Base-by-base conservation (phyloP, 2,888 invertebrate genomes). In the Diaphora mendica region DNA sequence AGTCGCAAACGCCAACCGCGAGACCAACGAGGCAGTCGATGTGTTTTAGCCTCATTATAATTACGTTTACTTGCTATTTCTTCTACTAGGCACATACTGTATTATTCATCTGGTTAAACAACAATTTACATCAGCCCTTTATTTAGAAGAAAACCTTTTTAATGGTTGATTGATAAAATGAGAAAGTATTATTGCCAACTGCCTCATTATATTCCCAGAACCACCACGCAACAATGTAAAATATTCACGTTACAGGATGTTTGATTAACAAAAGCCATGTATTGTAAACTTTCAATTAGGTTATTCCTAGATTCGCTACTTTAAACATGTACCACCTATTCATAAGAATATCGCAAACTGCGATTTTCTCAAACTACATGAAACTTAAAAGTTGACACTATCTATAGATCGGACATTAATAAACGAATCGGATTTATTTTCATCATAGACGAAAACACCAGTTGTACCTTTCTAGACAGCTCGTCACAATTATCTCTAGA, bases 171-270 rank as follows among this genome's bases (percentile, higher is more conserved):
- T 33, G 33, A 68, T 33, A 68, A 68, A 4, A 33, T 20, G 9
- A 51, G 44, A 51, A 51, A 51, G 68, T 55, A n/a, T 67, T 67
- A 67, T 67, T 59, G 62, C 15, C 55, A 71, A 55, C 30, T 7
- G 64, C 66, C 75, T 70, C 77, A 70, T 77, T 76, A 65, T 76
- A 70, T 80, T 81, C 74, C 75, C 77, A 75, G 71, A 78, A 68
- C 72, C 51, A 72, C 33, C 67, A 17, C 71, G 73, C 71, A 77
- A 81, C 86, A 84, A 78, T 86, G 86, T 87, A 85, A 85, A 81
- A 74, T 80, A 75, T 78, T 76, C 74, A 33, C 77, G 74, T 80
- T 78, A 74, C 85, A 85, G 87, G 87, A 89, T 87, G 88, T 88
- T 87, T 88, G 76, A 81, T 81, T 79, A 80, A 79, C 81, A 78